Evolutionary conservation across 30 jellyfish, hydroid and myxozoan species (phyloP).

Genomic region (Pelagia noctiluca): DNA sequence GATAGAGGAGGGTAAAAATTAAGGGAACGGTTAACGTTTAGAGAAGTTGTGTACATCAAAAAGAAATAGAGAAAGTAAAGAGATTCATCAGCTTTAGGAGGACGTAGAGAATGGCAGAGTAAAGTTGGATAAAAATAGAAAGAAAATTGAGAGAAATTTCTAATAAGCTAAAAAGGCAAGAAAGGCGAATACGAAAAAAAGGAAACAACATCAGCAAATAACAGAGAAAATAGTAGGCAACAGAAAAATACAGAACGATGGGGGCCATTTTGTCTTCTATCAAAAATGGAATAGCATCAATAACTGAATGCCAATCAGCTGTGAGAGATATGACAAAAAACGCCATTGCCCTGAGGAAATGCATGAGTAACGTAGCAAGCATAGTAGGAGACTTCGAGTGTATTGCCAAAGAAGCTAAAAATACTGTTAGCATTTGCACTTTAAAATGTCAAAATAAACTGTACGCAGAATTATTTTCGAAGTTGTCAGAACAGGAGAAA

Average conservation of each 20-base stretch:
- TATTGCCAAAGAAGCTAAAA: slow-evolving; percentile 41
- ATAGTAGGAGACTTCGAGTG: slow-evolving; percentile 33
- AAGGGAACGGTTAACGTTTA: too few species aligned
- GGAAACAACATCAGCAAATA: too few species aligned
- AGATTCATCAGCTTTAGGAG: too few species aligned
- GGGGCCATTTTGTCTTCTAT: slow-evolving; percentile 45
- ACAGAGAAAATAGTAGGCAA: background rate
- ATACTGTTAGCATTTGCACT: slow-evolving; percentile 25
- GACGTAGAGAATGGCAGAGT: too few species aligned
- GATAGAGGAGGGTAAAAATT: too few species aligned
- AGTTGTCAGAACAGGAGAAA: slow-evolving; percentile 26
- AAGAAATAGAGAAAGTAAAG: too few species aligned
- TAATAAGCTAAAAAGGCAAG: too few species aligned
- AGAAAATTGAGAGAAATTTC: too few species aligned
- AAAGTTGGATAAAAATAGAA: too few species aligned
- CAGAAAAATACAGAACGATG: background rate
- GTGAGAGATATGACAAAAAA: slow-evolving; percentile 30
- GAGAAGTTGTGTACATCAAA: too few species aligned
- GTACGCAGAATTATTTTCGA: slow-evolving; percentile 19
- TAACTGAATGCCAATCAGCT: slow-evolving; percentile 19
- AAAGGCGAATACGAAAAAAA: too few species aligned
- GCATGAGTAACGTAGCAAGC: slow-evolving; percentile 31
- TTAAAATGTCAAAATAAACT: slow-evolving; percentile 14
- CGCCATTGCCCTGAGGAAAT: slow-evolving; percentile 9
- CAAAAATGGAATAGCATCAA: slow-evolving; percentile 16